Conservation (phyloP, 2,113 vertebrate species). For the Pteropus alecto region DNA sequence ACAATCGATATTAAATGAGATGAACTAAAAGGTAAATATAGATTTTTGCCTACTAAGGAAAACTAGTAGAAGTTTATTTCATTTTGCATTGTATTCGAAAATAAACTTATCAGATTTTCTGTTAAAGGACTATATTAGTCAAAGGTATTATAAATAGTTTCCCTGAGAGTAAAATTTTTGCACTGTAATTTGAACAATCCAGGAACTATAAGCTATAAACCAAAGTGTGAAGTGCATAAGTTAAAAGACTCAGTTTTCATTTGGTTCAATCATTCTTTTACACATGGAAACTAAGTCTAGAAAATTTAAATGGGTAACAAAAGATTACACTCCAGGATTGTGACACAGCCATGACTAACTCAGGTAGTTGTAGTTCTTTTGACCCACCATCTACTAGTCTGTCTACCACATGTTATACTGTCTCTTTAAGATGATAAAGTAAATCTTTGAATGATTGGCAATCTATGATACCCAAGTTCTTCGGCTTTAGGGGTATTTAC, state of each 20-base stretch:
- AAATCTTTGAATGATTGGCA: background rate
- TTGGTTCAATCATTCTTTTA: background rate
- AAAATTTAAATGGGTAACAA: background rate
- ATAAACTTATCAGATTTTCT: background rate
- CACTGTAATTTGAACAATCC: background rate
- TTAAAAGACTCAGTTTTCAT: background rate
- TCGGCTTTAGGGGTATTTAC: background rate
- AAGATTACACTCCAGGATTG: background rate
- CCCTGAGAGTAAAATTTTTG: background rate
- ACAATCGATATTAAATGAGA: background rate
- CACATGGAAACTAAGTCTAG: background rate
- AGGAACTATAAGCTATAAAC: background rate
- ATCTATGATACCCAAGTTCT: background rate
- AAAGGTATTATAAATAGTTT: background rate
- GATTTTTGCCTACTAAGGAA: background rate
- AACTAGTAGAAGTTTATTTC: background rate
- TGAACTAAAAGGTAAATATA: background rate
- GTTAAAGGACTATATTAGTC: background rate
- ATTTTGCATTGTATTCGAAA: background rate
- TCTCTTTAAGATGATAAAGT: background rate
- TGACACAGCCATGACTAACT: background rate
- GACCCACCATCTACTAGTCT: background rate
- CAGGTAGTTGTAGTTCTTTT: background rate
- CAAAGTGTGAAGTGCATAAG: background rate
- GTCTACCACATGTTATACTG: rapidly evolving